These are phyloP conservation scores for Parelbella ahira DNA, from an alignment of 2,888 invertebrate species.

Conservation along the genomic window DNA sequence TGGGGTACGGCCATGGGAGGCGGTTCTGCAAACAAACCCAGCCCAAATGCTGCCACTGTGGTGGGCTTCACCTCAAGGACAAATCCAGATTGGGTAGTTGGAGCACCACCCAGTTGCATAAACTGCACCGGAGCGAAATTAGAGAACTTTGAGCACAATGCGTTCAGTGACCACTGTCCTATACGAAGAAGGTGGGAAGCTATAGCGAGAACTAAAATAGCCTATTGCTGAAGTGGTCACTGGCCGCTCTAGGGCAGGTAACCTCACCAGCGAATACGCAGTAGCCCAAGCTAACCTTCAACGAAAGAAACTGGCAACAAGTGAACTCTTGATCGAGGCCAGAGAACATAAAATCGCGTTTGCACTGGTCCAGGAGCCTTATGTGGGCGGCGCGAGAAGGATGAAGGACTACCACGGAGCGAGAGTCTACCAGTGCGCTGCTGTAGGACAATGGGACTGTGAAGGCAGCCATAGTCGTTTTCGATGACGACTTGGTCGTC, in stretches of 20 bases:
- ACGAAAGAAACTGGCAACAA: background rate
- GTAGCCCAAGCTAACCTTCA: slow-evolving; percentile 8
- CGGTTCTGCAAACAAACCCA: slow-evolving; percentile 5
- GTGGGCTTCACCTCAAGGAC: slow-evolving; percentile 12
- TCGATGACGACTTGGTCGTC: background rate
- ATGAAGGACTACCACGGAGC: slow-evolving; percentile 1
- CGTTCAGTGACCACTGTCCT: background rate
- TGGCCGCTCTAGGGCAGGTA: background rate
- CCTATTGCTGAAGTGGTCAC: background rate
- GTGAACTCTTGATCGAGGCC: slow-evolving; percentile 9
- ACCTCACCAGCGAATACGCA: background rate
- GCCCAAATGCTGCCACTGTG: slow-evolving; percentile 24
- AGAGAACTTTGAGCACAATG: background rate
- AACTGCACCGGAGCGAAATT: background rate
- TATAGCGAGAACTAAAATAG: background rate
- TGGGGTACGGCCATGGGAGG: slow-evolving; percentile 19
- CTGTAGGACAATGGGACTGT: background rate
- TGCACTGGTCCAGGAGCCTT: slow-evolving; percentile 20
- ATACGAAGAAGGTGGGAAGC: background rate
- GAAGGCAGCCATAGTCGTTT: background rate
- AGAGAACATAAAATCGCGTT: background rate
- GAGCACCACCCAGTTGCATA: background rate
- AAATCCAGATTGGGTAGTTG: background rate
- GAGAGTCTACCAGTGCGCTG: background rate
- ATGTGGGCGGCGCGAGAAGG: background rate